Evolutionary conservation across 1,140 invertebrate genomes (phyloP).

Genomic region (Amyelois transitella): DNA sequence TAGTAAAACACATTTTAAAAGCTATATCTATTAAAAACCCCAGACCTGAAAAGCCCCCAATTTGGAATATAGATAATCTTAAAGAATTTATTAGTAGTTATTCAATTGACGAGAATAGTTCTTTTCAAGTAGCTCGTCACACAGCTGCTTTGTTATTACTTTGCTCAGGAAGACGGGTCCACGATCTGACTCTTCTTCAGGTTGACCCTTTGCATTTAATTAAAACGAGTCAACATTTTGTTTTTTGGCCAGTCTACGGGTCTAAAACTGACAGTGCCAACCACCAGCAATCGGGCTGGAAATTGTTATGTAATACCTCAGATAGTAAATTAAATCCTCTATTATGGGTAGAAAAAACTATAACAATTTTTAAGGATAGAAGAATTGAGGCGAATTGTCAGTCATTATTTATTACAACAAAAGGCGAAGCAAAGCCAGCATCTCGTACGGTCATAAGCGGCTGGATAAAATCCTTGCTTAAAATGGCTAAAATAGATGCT

Average conservation of each 20-base stretch:
- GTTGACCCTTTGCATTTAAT: too few relatives aligned
- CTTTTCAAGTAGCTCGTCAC: too few relatives aligned
- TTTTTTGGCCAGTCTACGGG: conserved; percentile 27
- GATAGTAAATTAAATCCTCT: conserved; percentile 23
- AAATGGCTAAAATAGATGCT: conserved; percentile 19
- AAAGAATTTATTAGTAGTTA: too few relatives aligned
- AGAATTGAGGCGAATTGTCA: conserved; percentile 4
- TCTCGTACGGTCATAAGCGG: conserved; percentile 28
- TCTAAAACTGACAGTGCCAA: conserved; percentile 24
- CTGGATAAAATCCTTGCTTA: conserved; percentile 26
- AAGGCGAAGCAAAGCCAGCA: conserved; percentile 18
- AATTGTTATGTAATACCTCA: conserved; percentile 16
- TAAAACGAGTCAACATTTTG: background rate
- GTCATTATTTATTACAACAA: conserved; percentile 21
- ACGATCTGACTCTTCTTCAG: too few relatives aligned
- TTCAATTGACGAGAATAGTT: too few relatives aligned
- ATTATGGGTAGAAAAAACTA: conserved; percentile 26
- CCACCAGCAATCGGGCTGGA: conserved; percentile 25
- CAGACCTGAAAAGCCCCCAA: too few relatives aligned
- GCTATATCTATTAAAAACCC: too few relatives aligned
- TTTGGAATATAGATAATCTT: too few relatives aligned
- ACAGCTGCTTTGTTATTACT: too few relatives aligned
- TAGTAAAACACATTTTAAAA: too few relatives aligned
- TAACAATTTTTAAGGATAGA: conserved; percentile 14
- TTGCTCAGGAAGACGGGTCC: too few relatives aligned